phyloP scores from a whole-genome alignment of 2,888 invertebrate genomes.

The Melanchra persicariae region DNA sequence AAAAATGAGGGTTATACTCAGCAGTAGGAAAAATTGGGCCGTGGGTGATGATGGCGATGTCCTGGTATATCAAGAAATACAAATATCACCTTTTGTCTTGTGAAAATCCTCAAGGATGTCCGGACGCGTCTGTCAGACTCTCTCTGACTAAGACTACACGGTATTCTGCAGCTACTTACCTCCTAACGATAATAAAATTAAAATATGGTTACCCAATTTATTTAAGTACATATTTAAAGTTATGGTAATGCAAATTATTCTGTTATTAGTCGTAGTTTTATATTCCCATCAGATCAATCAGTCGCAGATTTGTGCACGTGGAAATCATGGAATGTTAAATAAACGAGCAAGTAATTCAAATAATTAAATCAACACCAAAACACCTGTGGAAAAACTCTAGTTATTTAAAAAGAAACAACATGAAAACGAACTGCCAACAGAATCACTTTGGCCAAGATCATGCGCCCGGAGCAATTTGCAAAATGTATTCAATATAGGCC shows the following conservation, averaged over 20 bases:
- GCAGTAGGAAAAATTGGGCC: too few species aligned
- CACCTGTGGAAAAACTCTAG: conserved; percentile 1
- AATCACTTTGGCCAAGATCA: conserved; percentile 33
- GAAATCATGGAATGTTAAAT: too few species aligned
- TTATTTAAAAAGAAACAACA: conserved; percentile 18
- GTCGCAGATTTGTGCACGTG: too few species aligned
- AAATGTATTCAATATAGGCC: conserved; percentile 64
- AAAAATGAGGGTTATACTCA: too few species aligned
- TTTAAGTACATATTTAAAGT: background rate
- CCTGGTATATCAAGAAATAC: too few species aligned
- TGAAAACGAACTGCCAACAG: conserved; percentile 21
- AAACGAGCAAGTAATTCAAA: background rate
- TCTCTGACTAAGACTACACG: too few species aligned
- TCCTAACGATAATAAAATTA: background rate
- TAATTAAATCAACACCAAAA: background rate
- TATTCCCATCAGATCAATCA: background rate
- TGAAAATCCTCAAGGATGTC: too few species aligned
- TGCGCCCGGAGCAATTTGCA: conserved; percentile 55
- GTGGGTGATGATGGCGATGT: too few species aligned
- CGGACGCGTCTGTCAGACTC: too few species aligned
- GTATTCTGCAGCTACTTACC: too few species aligned
- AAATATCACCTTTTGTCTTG: too few species aligned
- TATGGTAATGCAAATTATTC: background rate
- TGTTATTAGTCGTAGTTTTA: background rate
- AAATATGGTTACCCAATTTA: too few species aligned